Evolutionary conservation across 2,797 vertebrate species (phyloP).

Genomic region (Adrianichthys oophorus): DNA sequence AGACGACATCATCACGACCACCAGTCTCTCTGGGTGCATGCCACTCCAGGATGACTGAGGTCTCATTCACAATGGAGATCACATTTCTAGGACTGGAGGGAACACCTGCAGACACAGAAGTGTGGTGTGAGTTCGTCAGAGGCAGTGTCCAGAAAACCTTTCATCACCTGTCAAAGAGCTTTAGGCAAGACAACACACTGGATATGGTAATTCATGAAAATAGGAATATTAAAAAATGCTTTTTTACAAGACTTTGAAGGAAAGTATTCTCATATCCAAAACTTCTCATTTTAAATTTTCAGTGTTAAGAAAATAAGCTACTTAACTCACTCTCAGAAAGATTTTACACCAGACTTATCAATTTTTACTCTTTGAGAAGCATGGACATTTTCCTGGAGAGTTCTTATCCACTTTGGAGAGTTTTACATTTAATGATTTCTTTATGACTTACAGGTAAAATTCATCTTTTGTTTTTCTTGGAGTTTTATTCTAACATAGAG

Average conservation of each 20-base stretch:
- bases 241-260: slow-evolving; percentile 7
- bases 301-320: slow-evolving; percentile 40
- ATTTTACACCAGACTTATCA: slow-evolving; percentile 13
- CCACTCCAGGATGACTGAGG: slow-evolving; percentile 97
- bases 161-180: not conserved
- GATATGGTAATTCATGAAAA: slow-evolving; percentile 18
- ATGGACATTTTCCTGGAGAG: no score
- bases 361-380: no score
- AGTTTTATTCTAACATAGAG: no score
- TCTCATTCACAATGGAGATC: slow-evolving; percentile 97
- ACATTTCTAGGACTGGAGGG: slow-evolving; percentile 95
- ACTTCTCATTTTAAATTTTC: no score
- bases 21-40: slow-evolving; percentile 92
- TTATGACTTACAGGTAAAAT: no score
- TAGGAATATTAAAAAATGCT: slow-evolving; percentile 38
- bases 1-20: slow-evolving; percentile 90
- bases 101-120: slow-evolving; percentile 78
- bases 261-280: no score
- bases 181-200: slow-evolving; percentile 7
- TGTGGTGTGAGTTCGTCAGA: not conserved
- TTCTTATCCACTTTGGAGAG: no score
- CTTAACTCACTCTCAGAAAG: slow-evolving; percentile 58
- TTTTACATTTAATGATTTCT: no score
- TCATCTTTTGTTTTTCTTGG: no score
- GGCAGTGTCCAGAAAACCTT: not conserved